Conservation (phyloP, 2,888 invertebrate genomes). For the Zhuqinia jingwanae region DNA sequence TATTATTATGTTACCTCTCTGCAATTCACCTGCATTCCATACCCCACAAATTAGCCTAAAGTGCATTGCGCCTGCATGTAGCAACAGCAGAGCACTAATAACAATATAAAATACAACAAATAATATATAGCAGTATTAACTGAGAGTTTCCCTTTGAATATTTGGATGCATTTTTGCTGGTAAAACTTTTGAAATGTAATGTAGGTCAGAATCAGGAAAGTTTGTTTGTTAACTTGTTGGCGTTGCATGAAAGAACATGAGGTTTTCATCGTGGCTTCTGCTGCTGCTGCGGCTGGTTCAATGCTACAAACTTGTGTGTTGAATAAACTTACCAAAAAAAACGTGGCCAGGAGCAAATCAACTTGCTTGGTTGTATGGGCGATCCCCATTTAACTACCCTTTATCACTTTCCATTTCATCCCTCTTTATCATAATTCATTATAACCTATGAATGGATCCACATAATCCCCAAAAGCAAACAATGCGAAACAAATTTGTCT, state of each 20-base stretch:
- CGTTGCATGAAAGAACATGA: no score
- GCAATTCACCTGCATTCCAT: no score
- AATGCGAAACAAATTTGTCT: background rate
- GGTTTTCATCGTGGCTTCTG: no score
- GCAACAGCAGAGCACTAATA: no score
- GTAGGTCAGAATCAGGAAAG: slow-evolving; percentile 44
- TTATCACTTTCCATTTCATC: slow-evolving; percentile 60
- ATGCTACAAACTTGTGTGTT: background rate
- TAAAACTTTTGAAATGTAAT: slow-evolving; percentile 25
- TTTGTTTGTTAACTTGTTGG: no score
- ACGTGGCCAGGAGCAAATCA: background rate
- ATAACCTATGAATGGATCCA: background rate
- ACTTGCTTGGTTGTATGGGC: background rate
- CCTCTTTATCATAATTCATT: background rate
- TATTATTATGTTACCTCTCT: no score
- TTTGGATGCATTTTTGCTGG: slow-evolving; percentile 10
- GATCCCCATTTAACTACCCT: background rate
- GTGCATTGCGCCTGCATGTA: no score
- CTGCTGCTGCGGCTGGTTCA: background rate
- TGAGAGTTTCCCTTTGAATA: no score
- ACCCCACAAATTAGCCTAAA: no score
- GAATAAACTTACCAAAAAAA: background rate
- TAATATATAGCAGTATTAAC: no score
- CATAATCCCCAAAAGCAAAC: background rate
- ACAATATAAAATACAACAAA: no score